A percentile compares a stretch with the other conserved stretches of the same genome.
Conservation (phyloP, 2,113 vertebrate species). For the Aythya baeri region DNA sequence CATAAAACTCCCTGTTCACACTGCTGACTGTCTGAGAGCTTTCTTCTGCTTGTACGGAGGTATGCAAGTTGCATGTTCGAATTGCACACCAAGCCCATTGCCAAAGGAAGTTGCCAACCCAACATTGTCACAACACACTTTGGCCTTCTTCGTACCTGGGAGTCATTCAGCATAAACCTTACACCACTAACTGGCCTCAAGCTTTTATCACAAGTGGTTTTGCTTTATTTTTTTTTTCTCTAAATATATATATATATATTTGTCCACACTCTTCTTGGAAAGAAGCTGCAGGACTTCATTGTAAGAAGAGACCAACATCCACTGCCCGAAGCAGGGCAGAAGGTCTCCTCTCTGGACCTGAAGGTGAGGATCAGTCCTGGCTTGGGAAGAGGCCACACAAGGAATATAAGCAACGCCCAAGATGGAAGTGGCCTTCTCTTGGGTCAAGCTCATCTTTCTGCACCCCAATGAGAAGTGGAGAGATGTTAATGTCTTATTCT, state of each 20-base stretch:
- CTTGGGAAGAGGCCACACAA: not conserved
- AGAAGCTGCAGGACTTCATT: rapidly evolving
- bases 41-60: not conserved
- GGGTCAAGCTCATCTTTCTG: not conserved
- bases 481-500: not conserved
- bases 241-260: no score
- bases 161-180: rapidly evolving
- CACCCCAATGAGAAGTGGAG: not conserved
- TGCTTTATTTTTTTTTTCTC: no score
- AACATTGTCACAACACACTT: rapidly evolving
- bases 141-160: not conserved
- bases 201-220: not conserved
- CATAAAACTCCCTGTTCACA: not conserved
- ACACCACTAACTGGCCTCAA: rapidly evolving
- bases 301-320: rapidly evolving
- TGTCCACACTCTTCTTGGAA: rapidly evolving
- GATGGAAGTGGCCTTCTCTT: not conserved
- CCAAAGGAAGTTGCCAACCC: not conserved
- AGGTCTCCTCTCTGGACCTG: not conserved
- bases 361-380: not conserved
- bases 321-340: not conserved
- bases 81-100: not conserved
- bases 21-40: not conserved
- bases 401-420: not conserved
- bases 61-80: rapidly evolving